Base-by-base conservation (phyloP, 2,888 invertebrate species). In the Micoletzkya japonica region DNA sequence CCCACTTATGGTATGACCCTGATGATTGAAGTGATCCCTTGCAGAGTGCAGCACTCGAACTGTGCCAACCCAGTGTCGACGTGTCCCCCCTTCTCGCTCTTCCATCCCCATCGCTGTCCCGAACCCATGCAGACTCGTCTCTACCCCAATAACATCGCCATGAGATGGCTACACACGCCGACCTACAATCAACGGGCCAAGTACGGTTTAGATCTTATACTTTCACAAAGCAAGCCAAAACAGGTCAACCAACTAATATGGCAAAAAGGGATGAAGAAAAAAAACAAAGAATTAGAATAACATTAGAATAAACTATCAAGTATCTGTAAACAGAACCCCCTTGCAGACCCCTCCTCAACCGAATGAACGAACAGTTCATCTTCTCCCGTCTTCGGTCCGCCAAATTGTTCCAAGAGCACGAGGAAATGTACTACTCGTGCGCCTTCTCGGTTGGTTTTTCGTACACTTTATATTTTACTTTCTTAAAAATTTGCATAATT, bases 51-150 rank as follows among this genome's bases (percentile, higher is more conserved):
- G 87, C 98, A 98, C 88, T 92, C 95, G n/a, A 88, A 94, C 7
- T 98, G 98, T 88, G 93, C 93, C 88, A 94, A 96, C 87, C 98
- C 98, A 0, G 94, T 98, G 88, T 92, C 93, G 39, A 95, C 95
- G 0, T 97, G 96, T 87, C 96, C 97, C 0, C 93, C 94, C 85
- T 97, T 97, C 86, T 94, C 94, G 86, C 89, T 97, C 49, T 93
- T 94, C 85, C 90, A 91, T 76, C 95, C 95, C 0, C 97, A 98
- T 88, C 92, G 93, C 83, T 98, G 97, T 87, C 97, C 97, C 0
- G 93, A 93, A 87, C 92, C 92, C 0, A 90, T 54, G 2, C 64
- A 50, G 66, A 89, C 89, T 80, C 89, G 89, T 79, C 88, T 89
- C 60, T 89, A 90, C 0, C 91, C 91, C 20, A 34, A n/a, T 28